Evolutionary conservation across 1,140 invertebrate species (phyloP), one percentile per base, ranked within the genome.

Genomic region (Drosophila baimaii): DNA sequence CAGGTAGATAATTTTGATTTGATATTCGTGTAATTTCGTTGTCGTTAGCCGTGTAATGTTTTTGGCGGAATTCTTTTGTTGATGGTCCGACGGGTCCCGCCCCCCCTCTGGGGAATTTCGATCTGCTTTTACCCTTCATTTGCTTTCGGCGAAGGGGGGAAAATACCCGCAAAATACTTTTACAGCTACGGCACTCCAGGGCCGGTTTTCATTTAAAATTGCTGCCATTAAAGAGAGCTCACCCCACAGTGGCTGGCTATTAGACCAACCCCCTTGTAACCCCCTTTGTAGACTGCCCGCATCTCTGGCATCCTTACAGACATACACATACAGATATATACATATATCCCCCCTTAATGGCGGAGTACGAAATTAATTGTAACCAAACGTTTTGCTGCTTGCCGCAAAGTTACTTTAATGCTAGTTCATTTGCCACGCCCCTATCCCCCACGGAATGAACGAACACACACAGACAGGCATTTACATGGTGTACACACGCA

Each of bases 361-460:
- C 63, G 59, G 64, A 73, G 76, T 80, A 77, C 77, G 61, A 77
- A 86, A 86, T 88, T 88, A 88, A 88, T 88, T 86, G 83, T 66
- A 66, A 77, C 46, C 71, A 64, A 77, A 83, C 83, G 83, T 88
- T 88, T 77, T 79, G 83, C 83, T 88, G 75, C 77, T 83, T 89
- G 72, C 83, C 79, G 54, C 83, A 88, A 71, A 83, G 72, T 88
- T 83, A 66, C 71, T 73, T 76, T 83, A 64, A 88, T 70, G 52
- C 68, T 83, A 88, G 79, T 88, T 88, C 84, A 89, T 83, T 88
- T 79, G 79, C 66, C 83, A 79, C 70, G 59, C 79, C 82, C 81
- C 58, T 56, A 46, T 47, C 54, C 29, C 52, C 51, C 58, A 61
- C 44, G 69, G 39, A 64, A 27, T 54, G 49, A 23, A 58, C 44